Conservation (phyloP, 2,888 invertebrate genomes). For the Aplocera efformata region DNA sequence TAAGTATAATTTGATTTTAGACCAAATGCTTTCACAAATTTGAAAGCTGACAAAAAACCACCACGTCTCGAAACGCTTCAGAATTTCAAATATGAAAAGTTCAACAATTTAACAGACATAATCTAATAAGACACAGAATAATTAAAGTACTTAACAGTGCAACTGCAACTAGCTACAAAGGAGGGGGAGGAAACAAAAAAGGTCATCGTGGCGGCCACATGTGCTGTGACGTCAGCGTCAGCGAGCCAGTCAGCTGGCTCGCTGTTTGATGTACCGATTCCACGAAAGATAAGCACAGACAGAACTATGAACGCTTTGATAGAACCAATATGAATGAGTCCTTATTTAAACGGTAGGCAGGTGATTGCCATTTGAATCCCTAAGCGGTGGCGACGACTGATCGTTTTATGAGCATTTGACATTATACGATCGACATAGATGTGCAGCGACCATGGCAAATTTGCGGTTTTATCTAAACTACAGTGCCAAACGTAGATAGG, state of each 20-base stretch:
- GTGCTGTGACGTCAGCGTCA: constrained; percentile 56
- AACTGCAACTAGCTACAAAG: constrained; percentile 28
- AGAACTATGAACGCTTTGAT: constrained; percentile 6
- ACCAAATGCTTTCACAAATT: no score
- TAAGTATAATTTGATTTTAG: no score
- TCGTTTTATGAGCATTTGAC: background rate
- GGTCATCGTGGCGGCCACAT: constrained; percentile 53
- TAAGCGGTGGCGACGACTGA: background rate
- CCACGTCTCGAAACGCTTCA: no score
- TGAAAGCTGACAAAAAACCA: no score
- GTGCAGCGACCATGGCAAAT: background rate
- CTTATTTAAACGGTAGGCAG: background rate
- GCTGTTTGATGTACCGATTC: constrained; percentile 13
- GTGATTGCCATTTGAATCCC: background rate
- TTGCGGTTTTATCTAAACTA: background rate
- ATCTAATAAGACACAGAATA: no score
- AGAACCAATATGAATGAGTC: background rate
- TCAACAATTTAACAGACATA: no score
- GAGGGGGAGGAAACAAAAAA: constrained; percentile 44
- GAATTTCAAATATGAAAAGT: no score
- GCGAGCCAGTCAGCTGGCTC: constrained; percentile 50
- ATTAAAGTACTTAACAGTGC: no score
- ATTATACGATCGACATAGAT: constrained; percentile 1
- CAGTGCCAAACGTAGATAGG: no score
- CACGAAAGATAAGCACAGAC: constrained; percentile 6